phyloP scores from a whole-genome alignment of 1,140 invertebrate genomes.

The Spodoptera frugiperda region DNA sequence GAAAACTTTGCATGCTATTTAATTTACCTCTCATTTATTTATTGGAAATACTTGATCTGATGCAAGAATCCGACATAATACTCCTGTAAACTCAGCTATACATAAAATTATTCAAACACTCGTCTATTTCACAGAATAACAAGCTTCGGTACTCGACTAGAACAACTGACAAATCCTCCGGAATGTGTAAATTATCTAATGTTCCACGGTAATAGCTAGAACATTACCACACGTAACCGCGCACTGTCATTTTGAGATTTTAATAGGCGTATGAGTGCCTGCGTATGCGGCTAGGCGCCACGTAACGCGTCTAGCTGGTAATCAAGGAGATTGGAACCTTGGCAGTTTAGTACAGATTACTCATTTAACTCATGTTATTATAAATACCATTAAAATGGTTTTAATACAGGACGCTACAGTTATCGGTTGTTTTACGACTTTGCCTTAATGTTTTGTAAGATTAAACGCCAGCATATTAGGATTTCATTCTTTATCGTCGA shows the following conservation, averaged over 20 bases:
- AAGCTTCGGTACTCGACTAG: neutral
- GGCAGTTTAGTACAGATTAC: neutral
- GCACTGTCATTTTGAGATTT: slow-evolving; percentile 16
- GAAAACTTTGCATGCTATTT: too few relatives aligned
- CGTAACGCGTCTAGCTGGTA: neutral
- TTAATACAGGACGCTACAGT: neutral
- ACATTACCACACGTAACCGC: slow-evolving; percentile 9
- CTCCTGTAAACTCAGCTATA: too few relatives aligned
- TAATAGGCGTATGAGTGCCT: neutral
- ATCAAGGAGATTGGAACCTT: slow-evolving; percentile 13
- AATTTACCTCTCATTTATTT: too few relatives aligned
- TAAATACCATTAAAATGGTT: neutral
- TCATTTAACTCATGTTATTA: neutral
- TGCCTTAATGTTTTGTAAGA: too few relatives aligned
- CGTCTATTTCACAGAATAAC: neutral
- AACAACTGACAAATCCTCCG: slow-evolving; percentile 3
- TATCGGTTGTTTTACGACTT: too few relatives aligned
- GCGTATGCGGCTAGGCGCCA: neutral
- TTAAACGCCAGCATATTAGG: too few relatives aligned
- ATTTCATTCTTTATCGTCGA: too few relatives aligned
- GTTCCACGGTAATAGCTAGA: slow-evolving; percentile 5
- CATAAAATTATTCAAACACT: neutral
- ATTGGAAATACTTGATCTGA: too few relatives aligned
- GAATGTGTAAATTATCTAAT: slow-evolving; percentile 19
- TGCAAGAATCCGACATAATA: too few relatives aligned